phyloP scores from a whole-genome alignment of 2,888 invertebrate genomes.

The Campoplex capitator region DNA sequence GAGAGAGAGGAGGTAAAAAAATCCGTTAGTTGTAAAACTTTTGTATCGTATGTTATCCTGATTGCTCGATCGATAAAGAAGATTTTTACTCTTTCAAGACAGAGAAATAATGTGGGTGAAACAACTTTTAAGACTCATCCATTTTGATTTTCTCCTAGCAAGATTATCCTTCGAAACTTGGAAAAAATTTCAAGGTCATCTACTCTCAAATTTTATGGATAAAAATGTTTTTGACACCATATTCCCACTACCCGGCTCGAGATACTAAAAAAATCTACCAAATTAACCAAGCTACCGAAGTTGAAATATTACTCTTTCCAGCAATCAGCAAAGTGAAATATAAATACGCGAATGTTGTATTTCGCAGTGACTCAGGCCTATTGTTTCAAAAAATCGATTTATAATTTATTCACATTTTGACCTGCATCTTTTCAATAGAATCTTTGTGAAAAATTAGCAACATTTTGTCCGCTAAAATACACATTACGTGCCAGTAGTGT shows the following conservation, averaged over 20 bases:
- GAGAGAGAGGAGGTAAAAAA: not conserved
- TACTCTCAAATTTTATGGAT: not conserved
- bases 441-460: too few species aligned
- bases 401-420: too few species aligned
- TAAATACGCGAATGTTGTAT: too few species aligned
- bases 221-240: not conserved
- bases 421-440: too few species aligned
- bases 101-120: not conserved
- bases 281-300: not conserved
- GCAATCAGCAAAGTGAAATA: not conserved
- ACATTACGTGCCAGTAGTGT: not conserved
- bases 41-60: not conserved
- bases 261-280: too few species aligned
- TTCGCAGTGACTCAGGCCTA: too few species aligned
- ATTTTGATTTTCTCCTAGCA: not conserved
- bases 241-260: not conserved
- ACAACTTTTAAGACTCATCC: not conserved
- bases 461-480: not conserved
- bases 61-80: conserved; percentile 19
- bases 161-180: not conserved
- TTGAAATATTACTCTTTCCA: too few species aligned
- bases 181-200: not conserved
- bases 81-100: not conserved
- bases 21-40: conserved; percentile 36
- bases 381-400: too few species aligned